These are phyloP conservation scores for Osmerus mordax DNA, from an alignment of 2,113 vertebrate genomes.

Conservation along the genomic window DNA sequence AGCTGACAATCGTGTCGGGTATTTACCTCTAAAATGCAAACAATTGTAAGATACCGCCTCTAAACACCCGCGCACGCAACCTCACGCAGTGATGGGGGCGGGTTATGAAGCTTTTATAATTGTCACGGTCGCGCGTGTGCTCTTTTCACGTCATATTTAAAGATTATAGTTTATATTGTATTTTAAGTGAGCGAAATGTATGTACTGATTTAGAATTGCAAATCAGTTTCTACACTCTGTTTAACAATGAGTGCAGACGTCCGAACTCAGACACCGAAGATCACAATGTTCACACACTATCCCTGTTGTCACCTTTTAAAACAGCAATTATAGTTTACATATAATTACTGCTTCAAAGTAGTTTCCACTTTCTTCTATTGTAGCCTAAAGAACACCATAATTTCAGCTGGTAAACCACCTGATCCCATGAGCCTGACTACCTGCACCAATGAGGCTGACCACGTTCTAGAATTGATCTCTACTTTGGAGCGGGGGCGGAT, in stretches of 20 bases:
- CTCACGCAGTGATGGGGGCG: slow-evolving; percentile 4
- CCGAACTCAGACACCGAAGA: not conserved
- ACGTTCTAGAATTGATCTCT: not conserved
- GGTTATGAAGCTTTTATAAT: not conserved
- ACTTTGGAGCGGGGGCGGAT: not conserved
- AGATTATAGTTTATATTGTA: not conserved
- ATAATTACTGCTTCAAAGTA: too few species aligned
- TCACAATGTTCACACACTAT: not conserved
- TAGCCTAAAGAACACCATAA: too few species aligned
- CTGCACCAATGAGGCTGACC: not conserved
- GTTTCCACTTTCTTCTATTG: too few species aligned
- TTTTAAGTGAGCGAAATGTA: too few species aligned
- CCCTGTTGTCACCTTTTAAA: not conserved
- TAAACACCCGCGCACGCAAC: slow-evolving; percentile 22
- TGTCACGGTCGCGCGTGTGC: not conserved
- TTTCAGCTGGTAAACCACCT: too few species aligned
- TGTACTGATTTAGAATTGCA: too few species aligned
- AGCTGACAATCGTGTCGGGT: not conserved
- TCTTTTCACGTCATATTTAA: not conserved
- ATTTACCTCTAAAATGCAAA: slow-evolving; percentile 10
- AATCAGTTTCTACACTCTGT: too few species aligned
- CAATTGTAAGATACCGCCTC: slow-evolving; percentile 48
- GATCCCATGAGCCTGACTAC: not conserved
- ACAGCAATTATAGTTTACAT: too few species aligned
- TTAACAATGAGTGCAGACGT: too few species aligned